phyloP scores from a whole-genome alignment of 2,888 invertebrate genomes.

The Himalopsyche japonica region DNA sequence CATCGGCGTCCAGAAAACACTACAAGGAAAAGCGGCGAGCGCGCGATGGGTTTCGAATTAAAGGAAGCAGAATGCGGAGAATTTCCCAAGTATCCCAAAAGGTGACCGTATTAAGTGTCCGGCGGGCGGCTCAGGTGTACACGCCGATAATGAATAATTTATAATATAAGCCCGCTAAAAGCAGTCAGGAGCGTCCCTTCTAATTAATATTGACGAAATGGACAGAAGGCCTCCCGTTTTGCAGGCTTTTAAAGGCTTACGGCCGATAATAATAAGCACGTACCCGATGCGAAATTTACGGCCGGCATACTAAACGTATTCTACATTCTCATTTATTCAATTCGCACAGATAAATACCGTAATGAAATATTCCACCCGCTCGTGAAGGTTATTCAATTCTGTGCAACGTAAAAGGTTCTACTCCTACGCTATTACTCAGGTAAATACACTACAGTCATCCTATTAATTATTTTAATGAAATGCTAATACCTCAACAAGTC shows the following conservation, averaged over 20 bases:
- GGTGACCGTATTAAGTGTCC: constrained; percentile 21
- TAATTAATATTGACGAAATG: constrained; percentile 39
- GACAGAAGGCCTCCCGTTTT: background rate
- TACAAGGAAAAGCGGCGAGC: background rate
- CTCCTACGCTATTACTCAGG: too few species aligned
- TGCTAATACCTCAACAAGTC: too few species aligned
- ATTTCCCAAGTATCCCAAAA: background rate
- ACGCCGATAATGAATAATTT: constrained; percentile 39
- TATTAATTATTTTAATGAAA: too few species aligned
- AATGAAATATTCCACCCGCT: background rate
- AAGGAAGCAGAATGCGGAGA: background rate
- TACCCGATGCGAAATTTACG: background rate
- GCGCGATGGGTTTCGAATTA: background rate
- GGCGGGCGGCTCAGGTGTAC: constrained; percentile 36
- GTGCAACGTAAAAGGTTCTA: background rate
- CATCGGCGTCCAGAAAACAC: background rate
- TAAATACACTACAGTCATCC: too few species aligned
- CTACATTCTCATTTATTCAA: background rate
- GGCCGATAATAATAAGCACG: background rate
- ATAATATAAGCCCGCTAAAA: constrained; percentile 33
- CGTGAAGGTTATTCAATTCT: background rate
- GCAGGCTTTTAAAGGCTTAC: constrained; percentile 13
- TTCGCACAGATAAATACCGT: background rate
- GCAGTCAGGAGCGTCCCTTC: constrained; percentile 25
- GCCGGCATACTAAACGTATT: background rate